Evolutionary conservation across 2,113 vertebrate species (phyloP), one percentile per base, ranked within the genome.

Genomic region (Tichodroma muraria): DNA sequence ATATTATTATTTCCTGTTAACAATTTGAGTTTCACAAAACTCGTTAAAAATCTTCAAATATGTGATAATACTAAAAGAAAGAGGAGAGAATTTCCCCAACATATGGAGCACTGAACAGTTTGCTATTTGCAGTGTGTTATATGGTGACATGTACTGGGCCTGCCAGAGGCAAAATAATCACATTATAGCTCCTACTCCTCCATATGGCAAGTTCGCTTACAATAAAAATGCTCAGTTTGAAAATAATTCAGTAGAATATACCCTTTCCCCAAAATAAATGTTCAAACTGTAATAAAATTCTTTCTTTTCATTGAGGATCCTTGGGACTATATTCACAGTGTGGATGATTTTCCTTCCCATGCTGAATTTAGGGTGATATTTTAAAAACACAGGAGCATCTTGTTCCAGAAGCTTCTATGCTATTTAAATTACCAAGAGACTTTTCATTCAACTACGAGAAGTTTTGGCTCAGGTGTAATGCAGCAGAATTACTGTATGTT

Each of bases 91-190:
- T 68, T 90, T 63, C 64, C 37, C 45, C 35, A 75, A 11, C 72
- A 88, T 83, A 90, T 33, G 83, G 90, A 90, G 60, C n/a, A 42
- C 35, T 38, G 68, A 96, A 91, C 47, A 80, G 83, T 90, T 80
- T 86, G 24, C 21, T 83, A 5, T 87, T 76, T 89, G 66, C 52
- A 71, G 20, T 52, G 40, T 54, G 15, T 73, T 91, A 28, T 23
- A 27, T 19, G 63, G 85, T 70, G 2, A 1, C 24, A 73, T 73
- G 31, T 56, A 65, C 22, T 75, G 60, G 37, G 53, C 37, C 79
- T 90, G 80, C 85, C 76, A 78, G 80, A 35, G 57, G 85, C 76
- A 84, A 76, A 93, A 90, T 53, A 80, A 81, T 83, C 28, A 25
- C 53, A 14, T 89, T 94, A 83, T 40, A 79, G 17, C 8, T 93